These are phyloP conservation scores for Metacarcinus magister DNA, from an alignment of 2,888 invertebrate species.

Conservation along the genomic window DNA sequence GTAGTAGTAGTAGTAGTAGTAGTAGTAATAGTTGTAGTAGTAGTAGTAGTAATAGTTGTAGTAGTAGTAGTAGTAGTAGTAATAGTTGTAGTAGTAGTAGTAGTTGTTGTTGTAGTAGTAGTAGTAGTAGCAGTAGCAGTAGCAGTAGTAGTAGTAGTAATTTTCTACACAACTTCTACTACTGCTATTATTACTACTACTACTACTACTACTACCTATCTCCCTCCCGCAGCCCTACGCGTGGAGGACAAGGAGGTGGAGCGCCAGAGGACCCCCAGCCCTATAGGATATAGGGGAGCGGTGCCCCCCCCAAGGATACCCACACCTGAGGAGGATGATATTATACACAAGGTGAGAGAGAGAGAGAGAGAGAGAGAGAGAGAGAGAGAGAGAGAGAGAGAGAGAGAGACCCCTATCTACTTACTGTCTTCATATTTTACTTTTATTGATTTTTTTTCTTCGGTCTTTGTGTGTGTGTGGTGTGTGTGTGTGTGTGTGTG, in stretches of 20 bases:
- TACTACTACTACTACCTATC: conserved; percentile 51
- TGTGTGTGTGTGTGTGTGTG: conserved; percentile 15
- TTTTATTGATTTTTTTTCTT: neutral
- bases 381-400: neutral
- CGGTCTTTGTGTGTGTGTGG: neutral
- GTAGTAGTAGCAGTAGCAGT: no score
- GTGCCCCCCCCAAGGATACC: conserved; percentile 53
- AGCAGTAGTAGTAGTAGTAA: no score
- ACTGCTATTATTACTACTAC: conserved; percentile 40
- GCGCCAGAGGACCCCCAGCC: conserved; percentile 77
- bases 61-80: no score
- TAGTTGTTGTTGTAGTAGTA: no score
- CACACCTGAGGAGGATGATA: conserved; percentile 74
- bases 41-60: no score
- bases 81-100: no score
- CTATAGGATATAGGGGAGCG: conserved; percentile 68
- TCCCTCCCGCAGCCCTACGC: conserved; percentile 58
- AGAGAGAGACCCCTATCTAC: neutral
- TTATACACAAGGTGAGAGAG: conserved; percentile 74
- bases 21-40: no score
- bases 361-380: neutral
- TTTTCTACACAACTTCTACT: neutral
- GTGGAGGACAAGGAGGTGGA: conserved; percentile 65
- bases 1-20: no score
- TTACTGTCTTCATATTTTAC: neutral